Evolutionary conservation across 2,888 invertebrate genomes (phyloP).

Genomic region (Rhodophaea formosa): DNA sequence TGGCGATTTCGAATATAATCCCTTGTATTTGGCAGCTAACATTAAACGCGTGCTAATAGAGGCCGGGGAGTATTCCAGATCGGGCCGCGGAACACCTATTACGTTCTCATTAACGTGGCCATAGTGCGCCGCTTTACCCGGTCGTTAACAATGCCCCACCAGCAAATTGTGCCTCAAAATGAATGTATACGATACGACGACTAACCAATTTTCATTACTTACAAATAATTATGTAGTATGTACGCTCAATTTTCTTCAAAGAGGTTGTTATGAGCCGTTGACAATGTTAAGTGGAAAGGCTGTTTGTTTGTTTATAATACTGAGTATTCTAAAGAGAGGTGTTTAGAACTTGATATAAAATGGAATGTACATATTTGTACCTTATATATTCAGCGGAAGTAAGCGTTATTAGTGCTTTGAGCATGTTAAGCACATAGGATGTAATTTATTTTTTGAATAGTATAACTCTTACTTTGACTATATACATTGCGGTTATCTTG

Average conservation of each 20-base stretch:
- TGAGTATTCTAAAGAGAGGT: neutral
- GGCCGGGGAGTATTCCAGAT: slow-evolving; percentile 44
- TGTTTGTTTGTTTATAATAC: neutral
- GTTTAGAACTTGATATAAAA: too few species aligned
- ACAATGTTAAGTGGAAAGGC: neutral
- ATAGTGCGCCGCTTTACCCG: slow-evolving; percentile 56
- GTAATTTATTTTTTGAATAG: too few species aligned
- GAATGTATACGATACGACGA: slow-evolving; percentile 49
- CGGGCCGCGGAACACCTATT: slow-evolving; percentile 60
- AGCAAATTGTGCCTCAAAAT: slow-evolving; percentile 58
- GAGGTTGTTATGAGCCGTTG: neutral
- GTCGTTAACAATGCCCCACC: slow-evolving; percentile 61
- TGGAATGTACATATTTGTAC: too few species aligned
- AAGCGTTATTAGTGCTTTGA: too few species aligned
- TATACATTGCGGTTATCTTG: too few species aligned
- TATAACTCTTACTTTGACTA: too few species aligned
- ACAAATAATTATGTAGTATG: slow-evolving; percentile 9
- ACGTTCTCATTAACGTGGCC: slow-evolving; percentile 64
- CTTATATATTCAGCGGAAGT: too few species aligned
- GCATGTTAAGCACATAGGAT: too few species aligned
- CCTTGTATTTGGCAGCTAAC: slow-evolving; percentile 43
- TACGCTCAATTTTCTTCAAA: slow-evolving; percentile 6
- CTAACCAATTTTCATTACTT: slow-evolving; percentile 36
- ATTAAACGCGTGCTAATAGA: slow-evolving; percentile 48
- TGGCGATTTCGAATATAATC: slow-evolving; percentile 46